These are phyloP conservation scores for Cettia cetti DNA, from an alignment of 2,113 vertebrate species.

Conservation along the genomic window DNA sequence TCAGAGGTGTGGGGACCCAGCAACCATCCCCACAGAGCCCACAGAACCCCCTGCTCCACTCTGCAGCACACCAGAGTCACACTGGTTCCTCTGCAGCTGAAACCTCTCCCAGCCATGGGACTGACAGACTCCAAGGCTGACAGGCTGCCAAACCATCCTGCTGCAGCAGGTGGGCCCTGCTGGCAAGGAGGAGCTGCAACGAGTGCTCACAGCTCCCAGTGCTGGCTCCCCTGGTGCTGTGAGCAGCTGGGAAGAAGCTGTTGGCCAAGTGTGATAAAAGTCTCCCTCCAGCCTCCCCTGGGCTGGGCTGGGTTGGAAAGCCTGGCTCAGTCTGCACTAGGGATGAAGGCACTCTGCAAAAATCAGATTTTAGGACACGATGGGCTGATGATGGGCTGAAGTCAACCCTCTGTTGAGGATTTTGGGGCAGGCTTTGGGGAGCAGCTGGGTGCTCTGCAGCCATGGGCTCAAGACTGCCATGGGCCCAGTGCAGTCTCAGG, in stretches of 20 bases:
- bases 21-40: not conserved
- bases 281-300: not conserved
- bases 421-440: not conserved
- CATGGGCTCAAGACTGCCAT: rapidly evolving
- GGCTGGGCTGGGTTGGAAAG: not conserved
- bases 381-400: not conserved
- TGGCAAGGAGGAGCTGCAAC: not conserved
- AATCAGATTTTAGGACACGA: not conserved
- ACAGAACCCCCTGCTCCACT: not conserved
- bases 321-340: not conserved
- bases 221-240: not conserved
- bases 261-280: conserved; percentile 19
- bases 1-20: not conserved
- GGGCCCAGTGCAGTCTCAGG: rapidly evolving
- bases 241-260: conserved; percentile 14
- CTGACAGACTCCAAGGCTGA: not conserved
- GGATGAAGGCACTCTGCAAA: not conserved
- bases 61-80: not conserved
- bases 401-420: not conserved
- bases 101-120: not conserved
- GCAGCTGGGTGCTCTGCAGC: not conserved
- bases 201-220: not conserved
- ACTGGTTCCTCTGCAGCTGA: not conserved
- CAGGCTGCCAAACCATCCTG: not conserved
- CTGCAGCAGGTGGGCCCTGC: not conserved